A percentile compares a stretch with the other conserved stretches of the same genome.
These are phyloP conservation scores for Pocillopora meandrina DNA, from an alignment of 92 coral and sea anemone genomes.

Conservation along the genomic window DNA sequence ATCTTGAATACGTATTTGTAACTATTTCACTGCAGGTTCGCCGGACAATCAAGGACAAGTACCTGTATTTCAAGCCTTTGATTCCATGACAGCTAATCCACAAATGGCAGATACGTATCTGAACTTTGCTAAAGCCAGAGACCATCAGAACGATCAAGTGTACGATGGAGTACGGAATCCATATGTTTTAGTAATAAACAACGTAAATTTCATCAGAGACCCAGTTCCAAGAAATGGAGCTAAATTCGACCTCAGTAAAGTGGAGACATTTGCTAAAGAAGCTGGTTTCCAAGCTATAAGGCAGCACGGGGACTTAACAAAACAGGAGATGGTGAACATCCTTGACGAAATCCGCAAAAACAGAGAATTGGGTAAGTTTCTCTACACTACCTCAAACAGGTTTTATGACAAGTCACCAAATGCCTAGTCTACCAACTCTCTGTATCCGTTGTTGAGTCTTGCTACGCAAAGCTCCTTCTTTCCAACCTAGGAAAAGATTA, in stretches of 20 bases:
- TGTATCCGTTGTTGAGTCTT: too few species aligned
- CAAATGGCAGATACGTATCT: not conserved
- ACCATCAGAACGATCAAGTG: not conserved
- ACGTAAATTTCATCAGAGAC: conserved; percentile 60
- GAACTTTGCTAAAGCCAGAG: not conserved
- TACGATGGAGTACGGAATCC: conserved; percentile 86
- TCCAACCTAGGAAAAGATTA: too few species aligned
- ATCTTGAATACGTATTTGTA: too few species aligned
- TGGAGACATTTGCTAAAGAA: conserved; percentile 45
- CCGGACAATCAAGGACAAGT: too few species aligned
- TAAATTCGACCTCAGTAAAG: conserved; percentile 57
- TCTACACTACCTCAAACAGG: not conserved
- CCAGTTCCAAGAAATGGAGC: conserved; percentile 84
- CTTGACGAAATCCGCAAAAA: conserved; percentile 50
- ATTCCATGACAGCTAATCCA: too few species aligned
- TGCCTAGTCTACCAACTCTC: too few species aligned
- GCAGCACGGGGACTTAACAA: conserved; percentile 38
- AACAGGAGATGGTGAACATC: conserved; percentile 49
- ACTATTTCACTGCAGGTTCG: too few species aligned
- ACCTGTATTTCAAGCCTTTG: too few species aligned
- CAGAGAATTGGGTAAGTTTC: conserved; percentile 44
- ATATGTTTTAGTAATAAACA: conserved; percentile 76
- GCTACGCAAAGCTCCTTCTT: too few species aligned
- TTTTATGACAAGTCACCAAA: too few species aligned
- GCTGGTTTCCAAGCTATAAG: conserved; percentile 71